Evolutionary conservation across 2,888 invertebrate genomes (phyloP), one percentile per base, ranked within the genome.

Genomic region (Sarcophaga carnaria): DNA sequence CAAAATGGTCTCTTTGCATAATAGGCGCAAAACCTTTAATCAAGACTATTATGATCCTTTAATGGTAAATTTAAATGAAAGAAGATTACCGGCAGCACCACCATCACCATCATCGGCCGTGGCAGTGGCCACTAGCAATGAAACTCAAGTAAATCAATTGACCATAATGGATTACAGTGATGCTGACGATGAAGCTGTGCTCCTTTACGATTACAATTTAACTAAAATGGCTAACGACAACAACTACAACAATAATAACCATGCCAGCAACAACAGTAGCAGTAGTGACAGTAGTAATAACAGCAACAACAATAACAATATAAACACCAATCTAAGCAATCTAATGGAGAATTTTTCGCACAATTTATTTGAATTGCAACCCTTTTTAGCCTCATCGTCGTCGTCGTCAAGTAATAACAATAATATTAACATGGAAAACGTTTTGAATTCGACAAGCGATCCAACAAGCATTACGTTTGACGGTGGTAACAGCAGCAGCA

Each of bases 271-370:
- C 45, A 81, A 45, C 17, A 64, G 63, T 14, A 75, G n/a, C 5
- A 74, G 37, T 22, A 66, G 27, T n/a, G 49, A 37, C 4, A 78
- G 1, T 63, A 78, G 37, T 25, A 83, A 47, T 12, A 70, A 14
- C 59, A 71, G 14, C 12, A 80, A 20, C 14, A 79, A 63, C 6
- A 70, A 63, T 66, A 70, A 63, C 37, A 71, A 17, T 47, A 84
- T 37, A 2, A 79, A n/a, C 64, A 79, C 63, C 27, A 83, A 20
- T 66, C 71, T 27, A 75, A 79, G 49, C 25, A 80, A 54, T n/a
- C 60, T 82, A 83, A 78, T 83, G 83, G 87, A 85, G 62, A 80
- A 77, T 63, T 87, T 87, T 59, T 80, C 54, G 25, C 85, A 85
- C 45, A 80, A 85, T 69, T 77, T 80, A 20, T 81, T 85, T 22